Evolutionary conservation across 1,140 invertebrate species (phyloP).

Genomic region (Mycetomoellerius zeteki): DNA sequence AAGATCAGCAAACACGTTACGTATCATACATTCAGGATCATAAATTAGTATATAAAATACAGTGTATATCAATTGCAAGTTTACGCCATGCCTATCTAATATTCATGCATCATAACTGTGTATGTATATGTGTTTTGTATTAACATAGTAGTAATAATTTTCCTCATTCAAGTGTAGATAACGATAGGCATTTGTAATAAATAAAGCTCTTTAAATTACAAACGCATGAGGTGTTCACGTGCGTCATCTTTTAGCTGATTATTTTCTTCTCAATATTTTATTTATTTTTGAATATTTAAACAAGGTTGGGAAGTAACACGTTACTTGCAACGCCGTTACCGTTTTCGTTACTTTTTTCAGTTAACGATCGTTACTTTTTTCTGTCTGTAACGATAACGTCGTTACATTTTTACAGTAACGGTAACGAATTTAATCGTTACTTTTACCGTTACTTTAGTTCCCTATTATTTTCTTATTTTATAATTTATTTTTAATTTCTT

Average conservation of each 20-base stretch:
- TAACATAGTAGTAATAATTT: neutral
- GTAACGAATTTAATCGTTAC: no score
- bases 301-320: no score
- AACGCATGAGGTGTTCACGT: neutral
- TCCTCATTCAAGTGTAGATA: neutral
- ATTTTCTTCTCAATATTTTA: neutral
- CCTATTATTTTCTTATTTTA: no score
- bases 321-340: no score
- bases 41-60: neutral
- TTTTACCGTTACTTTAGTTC: no score
- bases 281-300: neutral
- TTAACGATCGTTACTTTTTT: no score
- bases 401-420: no score
- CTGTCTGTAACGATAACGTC: no score
- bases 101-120: neutral
- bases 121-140: neutral
- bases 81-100: neutral
- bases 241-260: neutral
- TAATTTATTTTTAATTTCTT: no score
- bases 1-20: neutral
- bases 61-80: neutral
- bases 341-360: no score
- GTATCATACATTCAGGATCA: neutral
- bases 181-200: neutral
- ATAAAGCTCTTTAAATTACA: neutral